Conservation (phyloP, 1,140 invertebrate genomes). For the Penaeus indicus region DNA sequence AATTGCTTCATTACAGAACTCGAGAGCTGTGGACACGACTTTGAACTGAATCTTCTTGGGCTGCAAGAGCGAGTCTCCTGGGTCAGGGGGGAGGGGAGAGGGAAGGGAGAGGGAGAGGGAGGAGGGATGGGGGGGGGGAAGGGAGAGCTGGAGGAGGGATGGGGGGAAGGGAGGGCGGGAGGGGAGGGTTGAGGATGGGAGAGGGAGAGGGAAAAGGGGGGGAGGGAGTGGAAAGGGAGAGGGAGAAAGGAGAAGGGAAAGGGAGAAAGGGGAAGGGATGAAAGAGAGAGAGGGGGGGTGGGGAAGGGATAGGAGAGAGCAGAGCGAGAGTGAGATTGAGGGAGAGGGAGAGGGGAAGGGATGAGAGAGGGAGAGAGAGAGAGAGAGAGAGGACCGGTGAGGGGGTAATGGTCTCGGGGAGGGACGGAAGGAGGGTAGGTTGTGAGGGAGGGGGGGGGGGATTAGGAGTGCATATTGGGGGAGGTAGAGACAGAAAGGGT, state of each 20-base stretch:
- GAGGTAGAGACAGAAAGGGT: too few relatives aligned
- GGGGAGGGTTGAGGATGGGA: not conserved
- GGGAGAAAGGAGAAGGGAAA: not conserved
- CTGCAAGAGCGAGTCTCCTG: conserved; percentile 25
- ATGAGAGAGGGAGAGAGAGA: too few relatives aligned
- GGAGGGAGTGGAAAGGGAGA: not conserved
- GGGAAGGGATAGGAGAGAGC: not conserved
- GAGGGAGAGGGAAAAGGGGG: not conserved
- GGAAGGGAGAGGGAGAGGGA: not conserved
- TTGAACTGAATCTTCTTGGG: not conserved
- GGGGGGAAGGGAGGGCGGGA: conserved; percentile 22
- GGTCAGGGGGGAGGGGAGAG: not conserved
- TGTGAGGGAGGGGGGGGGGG: too few relatives aligned
- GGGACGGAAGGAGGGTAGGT: too few relatives aligned
- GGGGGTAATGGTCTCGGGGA: too few relatives aligned
- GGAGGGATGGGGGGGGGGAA: not conserved
- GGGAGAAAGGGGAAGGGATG: not conserved
- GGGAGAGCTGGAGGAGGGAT: conserved; percentile 34
- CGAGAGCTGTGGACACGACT: not conserved
- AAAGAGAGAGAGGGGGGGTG: not conserved
- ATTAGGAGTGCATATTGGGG: too few relatives aligned
- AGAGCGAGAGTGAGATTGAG: not conserved
- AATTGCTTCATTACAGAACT: conserved; percentile 55
- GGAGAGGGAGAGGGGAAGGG: not conserved
- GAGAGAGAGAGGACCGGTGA: too few relatives aligned